phyloP scores from a whole-genome alignment of 2,797 vertebrate species.

The Eremophila alpestris region DNA sequence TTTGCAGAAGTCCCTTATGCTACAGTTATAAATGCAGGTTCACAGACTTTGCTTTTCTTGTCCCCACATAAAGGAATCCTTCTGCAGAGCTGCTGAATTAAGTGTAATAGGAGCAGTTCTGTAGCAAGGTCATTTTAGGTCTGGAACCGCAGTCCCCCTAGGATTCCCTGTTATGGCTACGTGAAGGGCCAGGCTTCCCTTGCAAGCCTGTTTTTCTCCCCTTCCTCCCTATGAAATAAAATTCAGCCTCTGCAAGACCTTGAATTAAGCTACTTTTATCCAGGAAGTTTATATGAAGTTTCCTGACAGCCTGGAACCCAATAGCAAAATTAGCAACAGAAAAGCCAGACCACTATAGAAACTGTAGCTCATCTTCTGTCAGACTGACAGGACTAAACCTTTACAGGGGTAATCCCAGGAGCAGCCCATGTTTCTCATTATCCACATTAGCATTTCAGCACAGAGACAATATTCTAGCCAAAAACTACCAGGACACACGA shows the following conservation, averaged over 20 bases:
- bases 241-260: slow-evolving; percentile 16
- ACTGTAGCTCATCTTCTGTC: neutral
- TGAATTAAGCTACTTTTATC: slow-evolving; percentile 46
- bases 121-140: slow-evolving; percentile 35
- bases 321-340: slow-evolving; percentile 15
- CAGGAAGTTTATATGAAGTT: slow-evolving; percentile 14
- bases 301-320: slow-evolving; percentile 26
- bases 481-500: neutral
- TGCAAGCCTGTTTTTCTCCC: neutral
- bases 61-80: slow-evolving; percentile 33
- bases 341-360: neutral
- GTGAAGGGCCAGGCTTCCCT: neutral
- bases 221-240: slow-evolving; percentile 19
- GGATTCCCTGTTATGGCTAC: slow-evolving; percentile 41
- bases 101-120: neutral
- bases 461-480: neutral
- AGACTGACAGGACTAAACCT: neutral
- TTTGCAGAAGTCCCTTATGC: slow-evolving; percentile 21
- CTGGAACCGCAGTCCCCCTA: neutral
- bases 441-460: neutral
- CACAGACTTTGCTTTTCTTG: slow-evolving; percentile 48
- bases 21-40: slow-evolving; percentile 11
- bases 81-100: slow-evolving; percentile 33
- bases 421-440: neutral
- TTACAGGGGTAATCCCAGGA: neutral